phyloP scores from a whole-genome alignment of 2,113 vertebrate genomes.

The Tiliqua scincoides region DNA sequence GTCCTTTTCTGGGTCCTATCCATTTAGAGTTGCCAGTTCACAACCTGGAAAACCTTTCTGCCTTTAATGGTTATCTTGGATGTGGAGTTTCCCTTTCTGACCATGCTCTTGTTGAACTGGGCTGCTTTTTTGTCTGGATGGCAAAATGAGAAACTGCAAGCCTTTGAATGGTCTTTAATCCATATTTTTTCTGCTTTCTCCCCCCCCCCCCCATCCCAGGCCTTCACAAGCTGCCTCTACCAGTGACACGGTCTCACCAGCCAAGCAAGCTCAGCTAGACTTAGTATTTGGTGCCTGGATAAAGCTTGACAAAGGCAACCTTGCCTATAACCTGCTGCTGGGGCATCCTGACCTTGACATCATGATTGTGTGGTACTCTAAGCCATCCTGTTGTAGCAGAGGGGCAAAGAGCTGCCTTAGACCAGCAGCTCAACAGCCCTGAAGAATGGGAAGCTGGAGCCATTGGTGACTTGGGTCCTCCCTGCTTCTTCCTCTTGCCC shows the following conservation, averaged over 20 bases:
- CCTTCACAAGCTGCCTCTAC: conserved; percentile 88
- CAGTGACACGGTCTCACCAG: conserved; percentile 76
- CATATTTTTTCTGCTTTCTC: background rate
- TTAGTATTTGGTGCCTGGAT: background rate
- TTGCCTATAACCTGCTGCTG: background rate
- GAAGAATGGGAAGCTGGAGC: background rate
- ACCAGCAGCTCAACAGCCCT: background rate
- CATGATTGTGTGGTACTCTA: background rate
- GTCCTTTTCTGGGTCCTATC: background rate
- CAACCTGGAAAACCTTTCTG: background rate
- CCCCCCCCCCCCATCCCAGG: conserved; percentile 71
- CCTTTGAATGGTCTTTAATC: background rate
- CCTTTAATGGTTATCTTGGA: background rate
- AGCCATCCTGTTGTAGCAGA: background rate
- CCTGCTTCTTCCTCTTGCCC: background rate
- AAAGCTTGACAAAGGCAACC: background rate
- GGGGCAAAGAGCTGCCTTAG: background rate
- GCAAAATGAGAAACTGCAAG: background rate
- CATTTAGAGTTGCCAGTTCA: background rate
- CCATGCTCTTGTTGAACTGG: background rate
- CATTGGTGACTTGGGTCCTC: background rate
- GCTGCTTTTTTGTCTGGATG: background rate
- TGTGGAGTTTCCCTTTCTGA: background rate
- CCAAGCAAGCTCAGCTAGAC: conserved; percentile 68
- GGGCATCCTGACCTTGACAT: background rate